These are phyloP conservation scores for Enteromius treurensis DNA, from an alignment of 2,797 vertebrate species.

Conservation along the genomic window DNA sequence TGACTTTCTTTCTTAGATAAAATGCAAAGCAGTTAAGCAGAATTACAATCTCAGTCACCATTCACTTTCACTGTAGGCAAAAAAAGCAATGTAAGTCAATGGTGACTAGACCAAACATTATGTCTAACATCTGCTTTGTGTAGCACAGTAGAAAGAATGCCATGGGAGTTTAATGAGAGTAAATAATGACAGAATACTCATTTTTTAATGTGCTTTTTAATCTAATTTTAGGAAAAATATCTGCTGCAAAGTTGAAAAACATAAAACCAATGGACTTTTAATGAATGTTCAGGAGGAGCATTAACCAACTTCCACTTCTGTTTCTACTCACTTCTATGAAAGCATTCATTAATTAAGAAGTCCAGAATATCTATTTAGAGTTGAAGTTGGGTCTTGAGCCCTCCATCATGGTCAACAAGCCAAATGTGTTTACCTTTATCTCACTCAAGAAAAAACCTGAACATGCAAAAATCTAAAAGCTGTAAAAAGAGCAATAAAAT, in stretches of 20 bases:
- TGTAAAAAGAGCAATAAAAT: constrained; percentile 5
- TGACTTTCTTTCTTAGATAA: not conserved
- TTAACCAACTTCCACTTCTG: not conserved
- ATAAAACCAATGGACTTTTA: not conserved
- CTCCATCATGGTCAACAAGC: constrained; percentile 13
- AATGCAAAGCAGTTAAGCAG: not conserved
- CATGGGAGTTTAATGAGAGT: not conserved
- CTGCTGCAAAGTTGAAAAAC: not conserved
- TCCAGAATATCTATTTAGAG: constrained; percentile 7
- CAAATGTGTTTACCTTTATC: constrained; percentile 9
- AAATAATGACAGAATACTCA: not conserved
- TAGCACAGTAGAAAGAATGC: not conserved
- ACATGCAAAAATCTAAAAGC: not conserved
- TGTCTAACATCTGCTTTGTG: not conserved
- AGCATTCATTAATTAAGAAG: constrained; percentile 11
- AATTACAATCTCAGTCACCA: not conserved
- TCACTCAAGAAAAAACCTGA: not conserved
- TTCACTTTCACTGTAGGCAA: constrained; percentile 10
- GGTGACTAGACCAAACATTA: not conserved
- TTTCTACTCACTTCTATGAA: not conserved
- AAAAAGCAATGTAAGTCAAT: not conserved
- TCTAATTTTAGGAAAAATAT: not conserved
- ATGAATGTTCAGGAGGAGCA: not conserved
- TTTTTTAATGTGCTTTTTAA: not conserved
- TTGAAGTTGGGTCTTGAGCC: not conserved